Evolutionary conservation across 2,113 vertebrate genomes (phyloP), one percentile per base, ranked within the genome.

Genomic region (Brachirus orientalis): DNA sequence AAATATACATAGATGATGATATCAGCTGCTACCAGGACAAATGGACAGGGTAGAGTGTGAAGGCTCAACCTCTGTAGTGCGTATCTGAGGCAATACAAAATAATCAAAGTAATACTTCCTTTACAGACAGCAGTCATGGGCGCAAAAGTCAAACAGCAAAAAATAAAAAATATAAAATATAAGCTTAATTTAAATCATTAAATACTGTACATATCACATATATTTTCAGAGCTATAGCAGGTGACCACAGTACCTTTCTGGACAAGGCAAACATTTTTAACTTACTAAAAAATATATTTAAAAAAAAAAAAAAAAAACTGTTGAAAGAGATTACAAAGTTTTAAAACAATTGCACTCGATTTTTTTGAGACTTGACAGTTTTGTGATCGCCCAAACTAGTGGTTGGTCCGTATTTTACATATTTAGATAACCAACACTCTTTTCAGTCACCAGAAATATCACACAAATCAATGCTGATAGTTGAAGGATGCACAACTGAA

Each of bases 181-280:
- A 86, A 71, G 63, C 86, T 90, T 91, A 86, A 92, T 87, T 91
- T 93, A 91, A 91, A 92, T 91, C 79, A 86, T 93, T 93, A 93
- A 93, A 93, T 93, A 93, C 90, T 91, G 87, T 92, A 91, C 90
- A 91, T 75, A 80, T 74, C 75, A 90, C 78, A 75, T 57, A 77
- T 60, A 65, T 79, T 83, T 75, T 90, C 80, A 83, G 69, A 70
- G 83, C 83, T 84, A 79, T 79, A 75, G 82, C 86, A 81, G 84
- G 80, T 78, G 79, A 75, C 77, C 74, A 71, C 59, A n/a, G 60
- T 69, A 69, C 64, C 68, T 77, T 81, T 81, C 36, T 57, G 63
- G 45, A 74, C 67, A 72, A 80, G 50, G 68, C 72, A 47, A 66
- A 75, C 53, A 40, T 33, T 16, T 64, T 45, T 69, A 79, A 70